Base-by-base conservation (phyloP, 2,797 vertebrate genomes). In the Lepidocolaptes lacrymiger region DNA sequence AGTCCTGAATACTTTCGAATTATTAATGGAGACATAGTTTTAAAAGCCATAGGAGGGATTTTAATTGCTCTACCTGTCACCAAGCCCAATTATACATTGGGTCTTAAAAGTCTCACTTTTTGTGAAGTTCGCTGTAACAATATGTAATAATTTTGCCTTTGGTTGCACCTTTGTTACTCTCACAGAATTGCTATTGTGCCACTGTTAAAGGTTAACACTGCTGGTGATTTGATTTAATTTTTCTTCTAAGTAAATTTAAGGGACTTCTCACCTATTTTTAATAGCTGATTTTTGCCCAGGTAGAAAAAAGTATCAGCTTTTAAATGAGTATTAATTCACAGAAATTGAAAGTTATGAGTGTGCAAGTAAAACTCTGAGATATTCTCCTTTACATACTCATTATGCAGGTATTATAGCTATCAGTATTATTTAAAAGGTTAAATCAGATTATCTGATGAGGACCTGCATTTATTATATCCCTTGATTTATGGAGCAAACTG, bases 261-360 rank as follows among this genome's bases (percentile, higher is more conserved):
- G 15, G 23, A 44, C 5, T 58, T 74, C 32, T 91, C 17, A 39
- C 10, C 7, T 76, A 23, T 36, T 89, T 80, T 62, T 16, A 81
- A 56, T 44, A 91, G 62, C 37, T 93, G 78, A 87, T 81, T 96
- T 97, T 92, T 89, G 78, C 46, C 88, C 62, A 91, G 74, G 61
- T 62, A 49, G 52, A 69, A 89, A 69, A 94, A 59, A 7, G 5
- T 88, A 59, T 58, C 37, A 79, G 74, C 26, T 81, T 94, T 94
- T 79, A 91, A 52, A 91, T 67, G 73, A 55, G 17, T 13, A 84
- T 84, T 91, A 96, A 80, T 91, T 90, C 43, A 92, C 41, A 95
- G 91, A 92, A 96, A 88, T 30, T 92, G 32, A 51, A 91, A 85
- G 77, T 86, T 95, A 85, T 91, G 56, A 79, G 86, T 72, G 82